Base-by-base conservation (phyloP, 1,140 invertebrate genomes). In the Ctenoplectra terminalis region DNA sequence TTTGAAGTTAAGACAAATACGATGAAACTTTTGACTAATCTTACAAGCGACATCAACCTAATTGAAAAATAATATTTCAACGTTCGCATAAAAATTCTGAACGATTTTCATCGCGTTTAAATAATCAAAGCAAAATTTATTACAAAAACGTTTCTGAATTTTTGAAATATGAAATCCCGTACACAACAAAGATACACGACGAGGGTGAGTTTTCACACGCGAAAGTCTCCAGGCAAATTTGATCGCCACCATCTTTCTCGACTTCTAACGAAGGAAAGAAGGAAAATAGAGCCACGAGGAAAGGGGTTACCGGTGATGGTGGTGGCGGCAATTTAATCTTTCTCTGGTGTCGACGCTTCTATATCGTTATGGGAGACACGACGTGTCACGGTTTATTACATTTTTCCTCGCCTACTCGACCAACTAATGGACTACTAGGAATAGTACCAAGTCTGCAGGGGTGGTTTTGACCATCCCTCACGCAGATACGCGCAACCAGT, bases 361-460 rank as follows among this genome's bases (percentile, higher is more conserved):
- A 80, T 83, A 87, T 83, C 78, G 63, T 56, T 58, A 74, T 52
- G 75, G 80, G 67, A 83, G 79, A 89, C 70, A 78, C 81, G 85
- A 90, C 87, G 87, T 88, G 89, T 90, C 85, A 80, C 85, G 86
- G 85, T 92, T 93, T 92, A 90, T 92, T 92, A 90, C 90, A 92
- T 92, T 92, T 92, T 91, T 92, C 85, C 75, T 83, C 83, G 87
- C 81, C 78, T 84, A 63, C 71, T 84, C 78, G 71, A 31, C 71
- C 72, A 83, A 83, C 80, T 90, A 90, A 91, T 91, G 88, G 87
- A 90, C 85, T 84, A 75, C 72, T 81, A 77, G 77, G 90, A 92
- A 92, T 91, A 88, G 90, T 88, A 86, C 84, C 87, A 89, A 90
- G 91, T 90, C 34, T 2, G 8, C 75, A 86, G 52, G 73, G 64